Conservation (phyloP, 2,113 vertebrate genomes). For the Callionymus lyra region DNA sequence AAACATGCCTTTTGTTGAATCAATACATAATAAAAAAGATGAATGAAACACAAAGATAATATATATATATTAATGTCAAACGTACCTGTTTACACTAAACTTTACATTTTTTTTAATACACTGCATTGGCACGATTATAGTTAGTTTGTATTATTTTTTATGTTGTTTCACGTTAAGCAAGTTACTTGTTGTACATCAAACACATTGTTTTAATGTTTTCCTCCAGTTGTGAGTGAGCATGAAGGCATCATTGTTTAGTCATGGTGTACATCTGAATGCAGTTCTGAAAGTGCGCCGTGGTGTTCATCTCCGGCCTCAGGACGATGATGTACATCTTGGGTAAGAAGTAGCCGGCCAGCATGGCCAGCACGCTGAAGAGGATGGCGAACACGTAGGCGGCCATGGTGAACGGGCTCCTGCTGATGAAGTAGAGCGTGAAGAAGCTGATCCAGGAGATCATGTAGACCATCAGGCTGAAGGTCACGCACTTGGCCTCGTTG, state of each 20-base stretch:
- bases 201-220: too few relatives aligned
- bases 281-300: constrained; percentile 67
- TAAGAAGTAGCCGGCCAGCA: constrained; percentile 64
- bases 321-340: constrained; percentile 70
- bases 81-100: too few relatives aligned
- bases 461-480: constrained; percentile 72
- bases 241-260: constrained; percentile 60
- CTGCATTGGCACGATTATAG: too few relatives aligned
- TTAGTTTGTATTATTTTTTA: too few relatives aligned
- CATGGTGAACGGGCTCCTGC: constrained; percentile 54
- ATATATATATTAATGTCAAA: too few relatives aligned
- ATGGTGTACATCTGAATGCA: constrained; percentile 75
- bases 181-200: too few relatives aligned
- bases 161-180: too few relatives aligned
- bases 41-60: too few relatives aligned
- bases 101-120: too few relatives aligned
- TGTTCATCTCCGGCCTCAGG: constrained; percentile 64
- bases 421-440: constrained; percentile 68
- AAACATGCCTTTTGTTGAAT: too few relatives aligned
- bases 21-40: too few relatives aligned
- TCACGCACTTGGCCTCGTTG: constrained; percentile 76
- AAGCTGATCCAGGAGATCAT: constrained; percentile 70
- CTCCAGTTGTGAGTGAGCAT: too few relatives aligned
- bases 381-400: constrained; percentile 56
- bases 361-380: constrained; percentile 60